Evolutionary conservation across 1,140 invertebrate species (phyloP).

Genomic region (Pogonomyrmex barbatus): DNA sequence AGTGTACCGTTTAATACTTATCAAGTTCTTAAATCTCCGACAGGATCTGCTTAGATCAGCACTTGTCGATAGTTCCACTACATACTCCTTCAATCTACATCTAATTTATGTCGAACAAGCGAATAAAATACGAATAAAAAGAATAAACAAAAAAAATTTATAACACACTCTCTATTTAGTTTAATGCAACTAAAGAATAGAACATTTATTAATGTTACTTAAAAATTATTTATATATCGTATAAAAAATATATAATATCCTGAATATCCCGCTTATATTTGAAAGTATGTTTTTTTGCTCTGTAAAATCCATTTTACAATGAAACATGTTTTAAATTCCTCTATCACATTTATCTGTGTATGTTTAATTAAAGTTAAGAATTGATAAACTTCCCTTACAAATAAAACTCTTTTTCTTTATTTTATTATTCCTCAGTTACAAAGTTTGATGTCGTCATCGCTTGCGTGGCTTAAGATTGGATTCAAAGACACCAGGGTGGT

Average conservation of each 20-base stretch:
- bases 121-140: background rate
- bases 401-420: background rate
- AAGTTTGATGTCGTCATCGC: slow-evolving; percentile 21
- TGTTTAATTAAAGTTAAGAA: background rate
- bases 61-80: background rate
- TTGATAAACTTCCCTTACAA: background rate
- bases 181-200: background rate
- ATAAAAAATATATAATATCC: background rate
- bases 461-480: background rate
- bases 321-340: slow-evolving; percentile 12
- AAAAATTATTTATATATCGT: background rate
- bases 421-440: background rate
- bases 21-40: background rate
- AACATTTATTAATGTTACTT: slow-evolving; percentile 17
- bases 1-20: background rate
- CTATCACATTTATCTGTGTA: background rate
- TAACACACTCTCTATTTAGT: background rate
- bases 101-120: background rate
- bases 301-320: background rate
- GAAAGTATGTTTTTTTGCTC: background rate
- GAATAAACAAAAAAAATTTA: background rate
- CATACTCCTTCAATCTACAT: background rate
- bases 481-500: slow-evolving; percentile 65
- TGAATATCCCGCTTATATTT: background rate
- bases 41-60: background rate